A percentile compares a stretch with the other conserved stretches of the same genome.
Evolutionary conservation across 1,140 invertebrate genomes (phyloP).

Genomic region (Littorina saxatilis): DNA sequence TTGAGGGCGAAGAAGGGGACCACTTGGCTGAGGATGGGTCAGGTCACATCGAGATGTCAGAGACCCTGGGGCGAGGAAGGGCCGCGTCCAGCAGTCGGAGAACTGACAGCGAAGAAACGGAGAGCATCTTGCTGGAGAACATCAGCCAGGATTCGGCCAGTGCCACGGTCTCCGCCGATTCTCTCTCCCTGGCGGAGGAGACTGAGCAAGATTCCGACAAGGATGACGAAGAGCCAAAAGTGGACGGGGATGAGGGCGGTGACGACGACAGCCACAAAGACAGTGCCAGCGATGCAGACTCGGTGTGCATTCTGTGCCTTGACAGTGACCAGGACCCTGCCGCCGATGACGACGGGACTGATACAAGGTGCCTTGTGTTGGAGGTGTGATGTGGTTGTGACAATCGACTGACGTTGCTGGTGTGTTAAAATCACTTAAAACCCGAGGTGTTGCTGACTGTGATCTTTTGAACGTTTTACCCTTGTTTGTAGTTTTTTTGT

Average conservation of each 20-base stretch:
- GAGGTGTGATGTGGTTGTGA: constrained; percentile 1
- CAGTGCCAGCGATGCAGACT: constrained; percentile 23
- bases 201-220: not conserved
- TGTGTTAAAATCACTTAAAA: no score
- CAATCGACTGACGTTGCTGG: no score
- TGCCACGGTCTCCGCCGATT: not conserved
- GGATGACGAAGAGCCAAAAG: not conserved
- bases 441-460: no score
- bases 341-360: not conserved
- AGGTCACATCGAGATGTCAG: constrained; percentile 15
- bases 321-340: not conserved
- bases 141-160: constrained; percentile 30
- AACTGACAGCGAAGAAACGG: not conserved
- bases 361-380: constrained; percentile 25
- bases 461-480: no score
- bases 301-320: constrained; percentile 36
- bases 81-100: not conserved
- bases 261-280: constrained; percentile 11
- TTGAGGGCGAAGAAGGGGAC: not conserved
- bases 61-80: not conserved
- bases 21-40: constrained; percentile 11
- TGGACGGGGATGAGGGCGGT: not conserved
- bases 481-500: no score
- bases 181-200: not conserved
- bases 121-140: not conserved